Conservation (phyloP, 2,113 vertebrate genomes). For the Oryzias javanicus region DNA sequence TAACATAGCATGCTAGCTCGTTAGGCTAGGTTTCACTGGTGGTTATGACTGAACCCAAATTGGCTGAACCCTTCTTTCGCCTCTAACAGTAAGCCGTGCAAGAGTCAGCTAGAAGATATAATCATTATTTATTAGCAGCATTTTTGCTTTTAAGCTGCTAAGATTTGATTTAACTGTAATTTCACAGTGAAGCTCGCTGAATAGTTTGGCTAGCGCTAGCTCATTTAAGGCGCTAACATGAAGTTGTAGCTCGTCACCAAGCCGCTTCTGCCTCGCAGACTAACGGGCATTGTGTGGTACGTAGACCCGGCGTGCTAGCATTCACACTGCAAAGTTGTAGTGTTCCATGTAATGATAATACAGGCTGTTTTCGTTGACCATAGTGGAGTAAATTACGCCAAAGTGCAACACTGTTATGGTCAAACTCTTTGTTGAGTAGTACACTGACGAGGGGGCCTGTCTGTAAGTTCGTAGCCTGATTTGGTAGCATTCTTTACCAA, state of each 20-base stretch:
- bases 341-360: conserved; percentile 10
- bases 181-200: neutral
- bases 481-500: neutral
- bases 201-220: neutral
- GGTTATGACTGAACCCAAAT: conserved; percentile 6
- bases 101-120: conserved; percentile 13
- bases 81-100: conserved; percentile 2
- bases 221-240: conserved; percentile 28
- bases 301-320: conserved; percentile 47
- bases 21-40: conserved; percentile 30
- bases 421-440: conserved; percentile 2
- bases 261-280: conserved; percentile 12
- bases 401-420: neutral
- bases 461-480: neutral
- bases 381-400: neutral
- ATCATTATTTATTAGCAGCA: neutral
- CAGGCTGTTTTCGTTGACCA: neutral
- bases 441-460: conserved; percentile 15
- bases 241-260: conserved; percentile 4
- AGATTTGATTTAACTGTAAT: neutral
- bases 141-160: neutral
- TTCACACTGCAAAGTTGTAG: conserved; percentile 29
- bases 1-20: conserved; percentile 59
- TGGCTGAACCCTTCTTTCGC: conserved; percentile 4
- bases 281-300: conserved; percentile 56